A percentile compares a stretch with the other conserved stretches of the same genome.
Evolutionary conservation across 2,797 vertebrate genomes (phyloP).

Genomic region (Clarias fuscus): DNA sequence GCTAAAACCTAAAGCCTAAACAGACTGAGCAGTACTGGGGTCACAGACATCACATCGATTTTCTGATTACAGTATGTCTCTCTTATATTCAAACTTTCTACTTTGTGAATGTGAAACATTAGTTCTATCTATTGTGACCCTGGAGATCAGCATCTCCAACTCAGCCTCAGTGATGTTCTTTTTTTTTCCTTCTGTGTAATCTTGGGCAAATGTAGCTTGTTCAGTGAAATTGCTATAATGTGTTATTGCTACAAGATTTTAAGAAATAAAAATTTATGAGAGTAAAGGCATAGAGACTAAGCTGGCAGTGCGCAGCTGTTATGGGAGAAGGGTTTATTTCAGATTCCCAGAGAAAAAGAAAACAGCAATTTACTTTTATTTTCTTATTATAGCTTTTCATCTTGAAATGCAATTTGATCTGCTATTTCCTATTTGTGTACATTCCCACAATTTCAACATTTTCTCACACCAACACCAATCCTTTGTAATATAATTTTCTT

Average conservation of each 20-base stretch:
- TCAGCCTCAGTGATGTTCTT: neutral
- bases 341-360: neutral
- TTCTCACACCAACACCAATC: neutral
- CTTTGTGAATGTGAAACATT: neutral
- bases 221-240: neutral
- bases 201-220: neutral
- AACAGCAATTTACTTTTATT: neutral
- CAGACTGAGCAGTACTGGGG: neutral
- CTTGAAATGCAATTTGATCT: neutral
- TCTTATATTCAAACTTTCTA: neutral
- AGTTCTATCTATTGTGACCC: neutral
- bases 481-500: neutral
- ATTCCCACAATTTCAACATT: neutral
- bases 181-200: neutral
- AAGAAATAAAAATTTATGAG: neutral
- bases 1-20: neutral
- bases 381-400: neutral
- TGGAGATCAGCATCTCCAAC: neutral
- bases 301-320: neutral
- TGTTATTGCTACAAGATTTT: too few relatives aligned
- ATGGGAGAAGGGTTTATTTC: neutral
- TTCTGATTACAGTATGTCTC: neutral
- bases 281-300: neutral
- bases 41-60: neutral
- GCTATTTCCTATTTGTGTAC: neutral